A percentile compares a stretch with the other conserved stretches of the same genome.
These are phyloP conservation scores for Chroicocephalus ridibundus DNA, from an alignment of 2,113 vertebrate species.

Conservation along the genomic window DNA sequence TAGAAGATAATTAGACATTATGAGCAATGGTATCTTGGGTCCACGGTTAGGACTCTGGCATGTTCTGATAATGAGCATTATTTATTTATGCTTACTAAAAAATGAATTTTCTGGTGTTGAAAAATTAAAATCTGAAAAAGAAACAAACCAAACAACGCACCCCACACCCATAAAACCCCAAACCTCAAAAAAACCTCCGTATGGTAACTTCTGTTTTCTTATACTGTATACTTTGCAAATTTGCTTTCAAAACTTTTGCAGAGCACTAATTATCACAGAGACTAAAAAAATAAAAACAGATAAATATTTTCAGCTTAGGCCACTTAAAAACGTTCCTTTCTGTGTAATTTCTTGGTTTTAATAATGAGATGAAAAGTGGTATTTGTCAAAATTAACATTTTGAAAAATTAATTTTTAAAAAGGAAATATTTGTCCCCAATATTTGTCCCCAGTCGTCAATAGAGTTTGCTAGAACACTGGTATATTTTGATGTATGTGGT, in stretches of 20 bases:
- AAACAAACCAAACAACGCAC: neutral
- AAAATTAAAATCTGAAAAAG: neutral
- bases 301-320: neutral
- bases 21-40: neutral
- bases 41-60: neutral
- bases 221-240: neutral
- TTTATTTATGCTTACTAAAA: neutral
- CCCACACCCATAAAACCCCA: neutral
- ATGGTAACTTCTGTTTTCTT: neutral
- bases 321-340: rapidly evolving
- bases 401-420: neutral
- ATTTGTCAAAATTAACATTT: neutral
- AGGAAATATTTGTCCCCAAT: neutral
- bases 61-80: neutral
- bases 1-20: neutral
- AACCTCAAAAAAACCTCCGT: neutral
- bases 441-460: neutral
- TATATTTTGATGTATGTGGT: neutral
- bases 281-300: neutral
- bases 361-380: neutral
- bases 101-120: neutral
- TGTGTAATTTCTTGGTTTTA: neutral
- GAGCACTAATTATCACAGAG: neutral
- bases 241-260: neutral
- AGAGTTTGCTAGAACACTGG: neutral